phyloP scores from a whole-genome alignment of 1,140 invertebrate species.

The Drosophila nikananu region DNA sequence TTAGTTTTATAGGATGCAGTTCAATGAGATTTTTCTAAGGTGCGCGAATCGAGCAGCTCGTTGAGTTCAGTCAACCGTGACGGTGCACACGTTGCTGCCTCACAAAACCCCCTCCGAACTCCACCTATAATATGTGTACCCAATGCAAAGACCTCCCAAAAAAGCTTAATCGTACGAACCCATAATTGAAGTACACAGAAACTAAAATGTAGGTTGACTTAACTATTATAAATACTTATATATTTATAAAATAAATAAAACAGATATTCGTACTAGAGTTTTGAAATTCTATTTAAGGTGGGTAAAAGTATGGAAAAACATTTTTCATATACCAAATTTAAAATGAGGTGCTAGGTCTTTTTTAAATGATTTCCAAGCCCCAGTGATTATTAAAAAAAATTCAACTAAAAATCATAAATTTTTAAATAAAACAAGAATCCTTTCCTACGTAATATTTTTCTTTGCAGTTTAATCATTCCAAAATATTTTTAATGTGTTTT shows the following conservation, averaged over 20 bases:
- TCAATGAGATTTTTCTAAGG: conserved; percentile 47
- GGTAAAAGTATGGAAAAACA: neutral
- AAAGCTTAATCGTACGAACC: neutral
- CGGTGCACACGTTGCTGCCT: conserved; percentile 15
- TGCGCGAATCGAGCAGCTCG: conserved; percentile 14
- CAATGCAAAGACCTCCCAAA: conserved; percentile 15
- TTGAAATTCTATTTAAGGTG: neutral
- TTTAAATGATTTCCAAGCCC: too few relatives aligned
- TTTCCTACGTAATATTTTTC: too few relatives aligned
- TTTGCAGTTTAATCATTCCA: neutral
- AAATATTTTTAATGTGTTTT: neutral
- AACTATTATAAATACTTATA: neutral
- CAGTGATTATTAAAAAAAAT: too few relatives aligned
- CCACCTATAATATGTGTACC: neutral
- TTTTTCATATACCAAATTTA: neutral
- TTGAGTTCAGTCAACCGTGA: conserved; percentile 43
- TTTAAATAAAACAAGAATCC: too few relatives aligned
- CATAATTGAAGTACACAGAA: neutral
- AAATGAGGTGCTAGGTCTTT: too few relatives aligned
- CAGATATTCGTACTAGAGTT: neutral
- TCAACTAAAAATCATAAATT: too few relatives aligned
- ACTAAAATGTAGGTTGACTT: neutral
- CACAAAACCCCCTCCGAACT: neutral
- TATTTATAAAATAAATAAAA: neutral
- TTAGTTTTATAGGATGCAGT: conserved; percentile 28